Evolutionary conservation across 2,113 vertebrate genomes (phyloP).

Genomic region (human (Homo sapiens)): DNA sequence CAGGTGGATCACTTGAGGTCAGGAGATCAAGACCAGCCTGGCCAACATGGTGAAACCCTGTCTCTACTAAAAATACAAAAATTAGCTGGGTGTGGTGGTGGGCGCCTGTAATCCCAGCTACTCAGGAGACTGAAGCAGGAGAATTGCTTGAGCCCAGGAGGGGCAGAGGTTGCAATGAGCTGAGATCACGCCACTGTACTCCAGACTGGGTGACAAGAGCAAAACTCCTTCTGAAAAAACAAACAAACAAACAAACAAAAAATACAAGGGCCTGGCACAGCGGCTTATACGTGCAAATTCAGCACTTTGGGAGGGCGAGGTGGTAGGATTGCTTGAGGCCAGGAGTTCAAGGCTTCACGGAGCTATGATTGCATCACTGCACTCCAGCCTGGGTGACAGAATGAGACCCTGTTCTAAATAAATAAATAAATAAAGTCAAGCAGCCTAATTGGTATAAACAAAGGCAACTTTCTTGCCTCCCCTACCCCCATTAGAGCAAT

Average conservation of each 20-base stretch:
- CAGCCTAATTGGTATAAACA: not conserved
- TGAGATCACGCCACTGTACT: no score
- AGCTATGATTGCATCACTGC: not conserved
- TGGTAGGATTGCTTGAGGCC: no score
- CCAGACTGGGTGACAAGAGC: no score
- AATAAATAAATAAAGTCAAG: not conserved
- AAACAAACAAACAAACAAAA: no score
- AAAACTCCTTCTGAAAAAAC: no score
- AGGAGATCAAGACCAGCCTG: not conserved
- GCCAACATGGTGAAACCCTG: not conserved
- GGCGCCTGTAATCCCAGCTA: not conserved
- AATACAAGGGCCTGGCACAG: no score
- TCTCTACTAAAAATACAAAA: not conserved
- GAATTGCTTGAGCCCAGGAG: not conserved
- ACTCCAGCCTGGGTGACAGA: not conserved
- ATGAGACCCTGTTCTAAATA: not conserved
- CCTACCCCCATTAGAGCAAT: not conserved
- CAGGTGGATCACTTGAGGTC: not conserved
- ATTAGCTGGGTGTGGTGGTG: not conserved
- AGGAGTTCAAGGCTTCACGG: not conserved
- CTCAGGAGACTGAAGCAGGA: not conserved
- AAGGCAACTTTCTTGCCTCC: not conserved
- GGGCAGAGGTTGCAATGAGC: no score
- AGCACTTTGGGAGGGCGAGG: no score
- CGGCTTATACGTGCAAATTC: no score